These are phyloP conservation scores for Tringa solitaria DNA, from an alignment of 2,113 vertebrate species.

Conservation along the genomic window DNA sequence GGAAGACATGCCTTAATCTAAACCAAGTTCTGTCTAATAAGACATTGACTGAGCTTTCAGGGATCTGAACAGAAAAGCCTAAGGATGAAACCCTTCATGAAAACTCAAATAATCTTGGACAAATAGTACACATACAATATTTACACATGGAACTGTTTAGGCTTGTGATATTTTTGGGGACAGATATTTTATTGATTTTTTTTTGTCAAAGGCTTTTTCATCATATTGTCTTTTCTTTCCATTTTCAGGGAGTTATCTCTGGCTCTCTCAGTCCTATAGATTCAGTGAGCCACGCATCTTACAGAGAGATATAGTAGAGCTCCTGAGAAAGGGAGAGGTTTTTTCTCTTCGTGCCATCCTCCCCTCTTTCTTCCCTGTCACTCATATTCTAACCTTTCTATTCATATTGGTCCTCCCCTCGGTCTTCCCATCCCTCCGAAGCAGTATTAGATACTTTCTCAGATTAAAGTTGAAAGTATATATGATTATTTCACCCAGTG, in stretches of 20 bases:
- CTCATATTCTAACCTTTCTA: background rate
- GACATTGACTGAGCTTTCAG: background rate
- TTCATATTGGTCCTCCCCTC: background rate
- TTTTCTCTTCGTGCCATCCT: background rate
- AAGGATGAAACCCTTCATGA: background rate
- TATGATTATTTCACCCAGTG: background rate
- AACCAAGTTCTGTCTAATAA: background rate
- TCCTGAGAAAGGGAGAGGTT: background rate
- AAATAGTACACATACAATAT: background rate
- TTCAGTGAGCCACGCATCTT: background rate
- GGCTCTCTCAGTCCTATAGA: background rate
- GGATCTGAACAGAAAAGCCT: background rate
- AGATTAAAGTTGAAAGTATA: background rate
- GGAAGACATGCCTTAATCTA: background rate
- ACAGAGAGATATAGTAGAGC: background rate
- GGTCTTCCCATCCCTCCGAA: background rate
- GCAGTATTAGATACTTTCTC: background rate
- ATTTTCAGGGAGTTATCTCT: background rate
- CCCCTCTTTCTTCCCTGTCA: background rate
- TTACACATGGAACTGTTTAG: background rate
- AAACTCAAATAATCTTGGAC: background rate
- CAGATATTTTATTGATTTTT: background rate
- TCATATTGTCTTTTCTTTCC: background rate
- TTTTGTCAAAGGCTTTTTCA: background rate
- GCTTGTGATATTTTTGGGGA: background rate